Conservation (phyloP, 2,797 vertebrate species). For the Kryptopterus vitreolus region DNA sequence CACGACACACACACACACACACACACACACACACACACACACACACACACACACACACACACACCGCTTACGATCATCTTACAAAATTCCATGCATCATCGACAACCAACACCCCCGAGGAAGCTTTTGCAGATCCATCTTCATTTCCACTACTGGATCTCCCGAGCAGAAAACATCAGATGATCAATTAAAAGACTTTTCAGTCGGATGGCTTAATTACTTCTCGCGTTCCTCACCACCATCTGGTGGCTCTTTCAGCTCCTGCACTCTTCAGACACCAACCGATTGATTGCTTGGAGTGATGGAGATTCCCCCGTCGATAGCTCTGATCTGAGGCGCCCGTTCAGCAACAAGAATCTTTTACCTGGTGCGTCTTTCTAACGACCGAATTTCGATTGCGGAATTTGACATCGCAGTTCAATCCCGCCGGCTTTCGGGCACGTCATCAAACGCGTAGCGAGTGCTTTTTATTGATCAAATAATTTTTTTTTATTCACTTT, state of each 20-base stretch:
- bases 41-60: constrained; percentile 8
- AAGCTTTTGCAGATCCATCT: constrained; percentile 38
- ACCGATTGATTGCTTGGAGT: constrained; percentile 54
- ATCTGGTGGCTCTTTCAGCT: constrained; percentile 49
- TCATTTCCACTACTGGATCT: constrained; percentile 36
- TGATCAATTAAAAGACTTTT: constrained; percentile 60
- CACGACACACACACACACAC: constrained; percentile 26
- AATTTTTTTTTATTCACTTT: neutral
- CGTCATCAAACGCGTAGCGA: neutral
- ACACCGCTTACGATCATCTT: constrained; percentile 38
- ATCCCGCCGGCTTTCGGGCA: neutral
- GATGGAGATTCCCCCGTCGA: constrained; percentile 48
- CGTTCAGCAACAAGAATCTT: constrained; percentile 16
- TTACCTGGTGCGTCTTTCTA: constrained; percentile 20
- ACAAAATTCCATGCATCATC: constrained; percentile 45
- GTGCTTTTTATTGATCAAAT: neutral
- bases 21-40: constrained; percentile 32
- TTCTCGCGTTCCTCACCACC: constrained; percentile 51
- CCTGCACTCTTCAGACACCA: constrained; percentile 44
- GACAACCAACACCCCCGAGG: constrained; percentile 45
- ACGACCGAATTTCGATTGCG: neutral
- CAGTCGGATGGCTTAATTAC: constrained; percentile 61
- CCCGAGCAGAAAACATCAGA: constrained; percentile 40
- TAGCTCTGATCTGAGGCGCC: constrained; percentile 19
- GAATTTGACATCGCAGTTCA: neutral